phyloP scores from a whole-genome alignment of 2,888 invertebrate species.

The Hirtodrosophila duncani region DNA sequence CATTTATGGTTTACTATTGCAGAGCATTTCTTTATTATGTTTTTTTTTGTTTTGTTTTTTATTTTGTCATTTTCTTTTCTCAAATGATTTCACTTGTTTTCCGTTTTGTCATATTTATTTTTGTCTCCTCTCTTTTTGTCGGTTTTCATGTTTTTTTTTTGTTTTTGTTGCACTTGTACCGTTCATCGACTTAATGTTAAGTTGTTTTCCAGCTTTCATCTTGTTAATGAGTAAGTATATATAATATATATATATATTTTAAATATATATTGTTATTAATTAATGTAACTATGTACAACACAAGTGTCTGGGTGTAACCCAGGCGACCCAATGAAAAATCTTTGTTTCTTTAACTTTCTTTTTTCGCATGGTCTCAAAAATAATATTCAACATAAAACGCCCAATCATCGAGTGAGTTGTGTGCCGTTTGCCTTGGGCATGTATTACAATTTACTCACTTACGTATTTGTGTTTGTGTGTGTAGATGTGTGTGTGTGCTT shows the following conservation, averaged over 20 bases:
- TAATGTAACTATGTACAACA: constrained; percentile 69
- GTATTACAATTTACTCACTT: not conserved
- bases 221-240: constrained; percentile 56
- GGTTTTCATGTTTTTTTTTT: constrained; percentile 17
- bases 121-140: constrained; percentile 21
- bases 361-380: constrained; percentile 26
- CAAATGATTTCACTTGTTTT: constrained; percentile 26
- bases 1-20: constrained; percentile 64
- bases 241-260: constrained; percentile 38
- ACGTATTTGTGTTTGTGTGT: constrained; percentile 26
- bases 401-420: no score
- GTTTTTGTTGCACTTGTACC: constrained; percentile 66
- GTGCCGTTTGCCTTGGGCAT: no score
- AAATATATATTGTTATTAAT: constrained; percentile 51
- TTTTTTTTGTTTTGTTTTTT: constrained; percentile 44
- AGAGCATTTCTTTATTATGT: constrained; percentile 74
- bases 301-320: constrained; percentile 31
- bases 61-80: constrained; percentile 34
- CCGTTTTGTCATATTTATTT: constrained; percentile 12
- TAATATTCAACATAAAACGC: no score
- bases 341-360: constrained; percentile 43
- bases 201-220: constrained; percentile 25
- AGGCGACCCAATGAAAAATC: constrained; percentile 58
- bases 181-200: constrained; percentile 60
- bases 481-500: constrained; percentile 48